A percentile compares a stretch with the other conserved stretches of the same genome.
Conservation (phyloP, 2,113 vertebrate genomes). For the Brienomyrus longianalis region DNA sequence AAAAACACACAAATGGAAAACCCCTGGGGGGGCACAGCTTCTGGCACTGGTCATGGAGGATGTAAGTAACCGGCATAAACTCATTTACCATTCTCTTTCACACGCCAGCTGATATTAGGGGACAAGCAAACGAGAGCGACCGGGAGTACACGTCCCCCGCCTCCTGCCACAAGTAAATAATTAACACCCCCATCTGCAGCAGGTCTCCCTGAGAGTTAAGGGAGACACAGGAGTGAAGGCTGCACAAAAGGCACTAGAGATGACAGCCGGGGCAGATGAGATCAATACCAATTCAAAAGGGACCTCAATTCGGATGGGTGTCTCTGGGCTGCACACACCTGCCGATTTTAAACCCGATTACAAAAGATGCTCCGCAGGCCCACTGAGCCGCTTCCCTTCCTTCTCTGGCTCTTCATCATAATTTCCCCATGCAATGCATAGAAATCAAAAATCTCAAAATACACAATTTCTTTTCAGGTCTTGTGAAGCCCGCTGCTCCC, state of each 20-base stretch:
- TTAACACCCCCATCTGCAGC: conserved; percentile 36
- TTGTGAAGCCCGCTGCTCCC: neutral
- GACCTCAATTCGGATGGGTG: conserved; percentile 15
- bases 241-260: conserved; percentile 24
- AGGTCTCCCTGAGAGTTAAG: conserved; percentile 22
- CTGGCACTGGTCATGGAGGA: conserved; percentile 28
- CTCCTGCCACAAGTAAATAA: conserved; percentile 31
- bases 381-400: conserved; percentile 22
- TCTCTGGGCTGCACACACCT: conserved; percentile 15
- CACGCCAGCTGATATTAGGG: conserved; percentile 29
- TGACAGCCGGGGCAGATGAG: conserved; percentile 22
- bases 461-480: conserved; percentile 17
- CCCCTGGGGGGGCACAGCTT: conserved; percentile 21
- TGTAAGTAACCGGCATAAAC: conserved; percentile 39
- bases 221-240: conserved; percentile 5
- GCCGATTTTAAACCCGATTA: conserved; percentile 9
- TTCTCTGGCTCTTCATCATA: conserved; percentile 18
- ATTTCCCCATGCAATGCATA: conserved; percentile 25
- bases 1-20: neutral
- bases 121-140: neutral
- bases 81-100: conserved; percentile 36
- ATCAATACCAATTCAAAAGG: conserved; percentile 21
- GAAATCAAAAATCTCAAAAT: conserved; percentile 35
- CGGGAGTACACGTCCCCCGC: conserved; percentile 10
- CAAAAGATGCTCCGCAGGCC: conserved; percentile 13